Conservation (phyloP, 2,888 invertebrate species). For the Synergus umbraculus region DNA sequence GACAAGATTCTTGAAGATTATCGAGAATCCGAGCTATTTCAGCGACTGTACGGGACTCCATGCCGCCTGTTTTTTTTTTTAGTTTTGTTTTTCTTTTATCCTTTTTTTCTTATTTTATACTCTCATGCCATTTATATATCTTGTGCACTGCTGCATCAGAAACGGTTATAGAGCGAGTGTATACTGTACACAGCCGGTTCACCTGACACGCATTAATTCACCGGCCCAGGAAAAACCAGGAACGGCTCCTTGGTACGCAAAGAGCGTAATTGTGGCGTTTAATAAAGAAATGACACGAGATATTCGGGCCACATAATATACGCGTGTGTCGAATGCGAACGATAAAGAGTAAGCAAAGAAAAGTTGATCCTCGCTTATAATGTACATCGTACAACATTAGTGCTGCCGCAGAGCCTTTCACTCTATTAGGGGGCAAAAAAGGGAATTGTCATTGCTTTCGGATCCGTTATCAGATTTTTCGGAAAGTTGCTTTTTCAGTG, state of each 20-base stretch:
- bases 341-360: slow-evolving; percentile 52
- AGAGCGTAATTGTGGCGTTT: slow-evolving; percentile 65
- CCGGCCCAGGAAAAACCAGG: slow-evolving; percentile 53
- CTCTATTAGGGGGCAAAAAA: slow-evolving; percentile 21
- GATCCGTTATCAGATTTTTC: slow-evolving; percentile 9
- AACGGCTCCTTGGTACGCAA: slow-evolving; percentile 57
- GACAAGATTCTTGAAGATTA: slow-evolving; percentile 57
- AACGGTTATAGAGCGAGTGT: neutral
- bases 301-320: slow-evolving; percentile 67
- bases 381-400: slow-evolving; percentile 38
- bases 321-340: slow-evolving; percentile 54
- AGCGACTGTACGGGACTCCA: slow-evolving; percentile 37
- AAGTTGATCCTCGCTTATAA: slow-evolving; percentile 47
- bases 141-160: neutral
- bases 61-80: slow-evolving; percentile 39
- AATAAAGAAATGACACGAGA: slow-evolving; percentile 71
- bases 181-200: slow-evolving; percentile 49
- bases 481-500: neutral
- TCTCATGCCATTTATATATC: slow-evolving; percentile 4
- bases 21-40: slow-evolving; percentile 58
- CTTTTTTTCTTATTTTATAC: slow-evolving; percentile 5
- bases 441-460: slow-evolving; percentile 26
- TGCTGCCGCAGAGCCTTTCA: slow-evolving; percentile 11
- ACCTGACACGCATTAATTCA: slow-evolving; percentile 61
- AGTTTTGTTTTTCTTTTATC: neutral